Evolutionary conservation across 2,888 invertebrate species (phyloP).

Genomic region (Idaea straminata): DNA sequence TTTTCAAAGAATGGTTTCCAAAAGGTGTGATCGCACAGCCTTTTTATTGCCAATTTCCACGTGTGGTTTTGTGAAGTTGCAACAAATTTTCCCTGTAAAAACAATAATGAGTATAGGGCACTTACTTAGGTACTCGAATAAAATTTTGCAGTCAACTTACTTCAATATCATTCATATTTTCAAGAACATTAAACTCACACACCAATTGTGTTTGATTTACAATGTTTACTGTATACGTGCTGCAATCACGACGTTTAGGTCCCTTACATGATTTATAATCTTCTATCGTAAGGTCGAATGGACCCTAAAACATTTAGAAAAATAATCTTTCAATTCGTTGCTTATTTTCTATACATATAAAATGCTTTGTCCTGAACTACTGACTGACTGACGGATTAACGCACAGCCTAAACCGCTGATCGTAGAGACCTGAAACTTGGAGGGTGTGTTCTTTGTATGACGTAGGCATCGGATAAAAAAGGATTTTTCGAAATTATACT

Average conservation of each 20-base stretch:
- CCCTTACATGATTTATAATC: slow-evolving; percentile 6
- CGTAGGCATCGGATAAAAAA: no score
- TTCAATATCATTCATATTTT: slow-evolving; percentile 3
- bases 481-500: no score
- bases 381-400: no score
- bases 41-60: slow-evolving; percentile 6
- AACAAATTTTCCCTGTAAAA: slow-evolving; percentile 3
- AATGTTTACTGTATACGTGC: neutral
- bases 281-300: slow-evolving; percentile 3
- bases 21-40: slow-evolving; percentile 2
- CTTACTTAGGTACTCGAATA: no score
- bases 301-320: slow-evolving; percentile 2
- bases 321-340: no score
- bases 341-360: no score
- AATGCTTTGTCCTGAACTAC: no score
- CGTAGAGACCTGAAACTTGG: no score
- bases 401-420: no score
- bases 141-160: neutral
- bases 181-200: neutral
- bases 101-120: neutral
- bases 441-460: no score
- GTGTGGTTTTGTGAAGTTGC: slow-evolving; percentile 2
- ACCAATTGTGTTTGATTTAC: neutral
- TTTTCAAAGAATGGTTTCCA: slow-evolving; percentile 1
- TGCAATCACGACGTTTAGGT: slow-evolving; percentile 6